A percentile compares a stretch with the other conserved stretches of the same genome.
These are phyloP conservation scores for Montipora foliosa DNA, from an alignment of 64 coral and sea anemone species.

Conservation along the genomic window DNA sequence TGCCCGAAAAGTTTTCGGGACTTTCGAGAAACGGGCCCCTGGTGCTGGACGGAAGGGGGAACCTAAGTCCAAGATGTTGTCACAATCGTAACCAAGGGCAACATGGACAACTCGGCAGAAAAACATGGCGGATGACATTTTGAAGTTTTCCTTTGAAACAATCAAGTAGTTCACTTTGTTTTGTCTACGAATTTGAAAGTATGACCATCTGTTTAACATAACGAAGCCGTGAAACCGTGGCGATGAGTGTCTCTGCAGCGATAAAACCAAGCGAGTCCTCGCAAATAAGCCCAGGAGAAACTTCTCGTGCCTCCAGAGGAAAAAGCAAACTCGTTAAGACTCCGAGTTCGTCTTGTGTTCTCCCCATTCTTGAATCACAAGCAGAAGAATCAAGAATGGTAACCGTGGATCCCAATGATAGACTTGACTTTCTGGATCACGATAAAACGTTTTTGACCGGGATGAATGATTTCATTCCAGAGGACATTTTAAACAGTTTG, in stretches of 20 bases:
- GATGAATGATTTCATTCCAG: conserved; percentile 94
- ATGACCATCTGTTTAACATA: no score
- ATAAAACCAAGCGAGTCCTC: conserved; percentile 52
- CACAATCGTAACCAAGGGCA: conserved; percentile 24
- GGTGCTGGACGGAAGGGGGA: background rate
- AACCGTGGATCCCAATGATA: background rate
- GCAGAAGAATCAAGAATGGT: conserved; percentile 34
- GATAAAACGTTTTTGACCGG: conserved; percentile 86
- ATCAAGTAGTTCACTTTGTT: background rate
- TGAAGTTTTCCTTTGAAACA: background rate
- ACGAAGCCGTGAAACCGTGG: background rate
- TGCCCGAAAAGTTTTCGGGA: no score
- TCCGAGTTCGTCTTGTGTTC: conserved; percentile 76
- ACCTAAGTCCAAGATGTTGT: background rate
- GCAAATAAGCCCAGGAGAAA: conserved; percentile 33
- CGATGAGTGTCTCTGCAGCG: conserved; percentile 56
- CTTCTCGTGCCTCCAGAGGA: conserved; percentile 25
- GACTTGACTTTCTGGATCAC: conserved; percentile 29
- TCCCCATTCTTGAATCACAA: conserved; percentile 74
- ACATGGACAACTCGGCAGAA: background rate
- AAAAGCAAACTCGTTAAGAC: conserved; percentile 69
- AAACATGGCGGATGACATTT: conserved; percentile 44
- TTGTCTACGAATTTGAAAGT: background rate
- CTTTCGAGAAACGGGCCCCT: no score
- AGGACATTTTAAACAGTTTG: conserved; percentile 97